Conservation (phyloP, 2,888 invertebrate genomes). For the Xylocampa areola region DNA sequence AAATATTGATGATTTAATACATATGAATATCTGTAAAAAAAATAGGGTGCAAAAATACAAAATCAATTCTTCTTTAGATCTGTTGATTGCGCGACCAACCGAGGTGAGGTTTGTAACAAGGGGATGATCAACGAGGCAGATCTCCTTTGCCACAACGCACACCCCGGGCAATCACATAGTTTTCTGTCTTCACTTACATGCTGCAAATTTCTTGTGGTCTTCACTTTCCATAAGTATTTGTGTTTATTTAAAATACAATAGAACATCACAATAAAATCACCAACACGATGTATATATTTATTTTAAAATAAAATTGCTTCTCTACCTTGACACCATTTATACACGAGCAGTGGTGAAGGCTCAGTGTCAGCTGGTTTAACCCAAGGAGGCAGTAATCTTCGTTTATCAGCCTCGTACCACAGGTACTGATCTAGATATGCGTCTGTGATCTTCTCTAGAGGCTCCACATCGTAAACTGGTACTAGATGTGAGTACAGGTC, state of each 20-base stretch:
- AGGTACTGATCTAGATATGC: constrained; percentile 99
- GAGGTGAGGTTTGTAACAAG: constrained; percentile 93
- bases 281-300: too few species aligned
- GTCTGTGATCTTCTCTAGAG: constrained; percentile 99
- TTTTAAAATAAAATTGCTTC: too few species aligned
- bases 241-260: too few species aligned
- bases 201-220: constrained; percentile 13
- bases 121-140: constrained; percentile 89
- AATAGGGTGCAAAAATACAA: not conserved
- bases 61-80: not conserved
- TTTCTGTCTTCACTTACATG: constrained; percentile 43
- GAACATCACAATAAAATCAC: not conserved
- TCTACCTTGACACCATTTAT: constrained; percentile 99
- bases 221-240: constrained; percentile 7
- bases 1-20: too few species aligned
- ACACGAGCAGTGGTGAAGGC: constrained; percentile 97
- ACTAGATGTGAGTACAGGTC: constrained; percentile 99
- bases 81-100: constrained; percentile 73
- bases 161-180: constrained; percentile 82
- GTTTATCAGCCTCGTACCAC: constrained; percentile 99
- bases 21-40: too few species aligned
- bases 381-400: constrained; percentile 99
- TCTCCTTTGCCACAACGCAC: constrained; percentile 92
- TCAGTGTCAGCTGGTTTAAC: constrained; percentile 99
- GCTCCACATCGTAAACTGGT: constrained; percentile 99